Conservation (phyloP, 1,140 invertebrate genomes). For the Vanessa tameamea region DNA sequence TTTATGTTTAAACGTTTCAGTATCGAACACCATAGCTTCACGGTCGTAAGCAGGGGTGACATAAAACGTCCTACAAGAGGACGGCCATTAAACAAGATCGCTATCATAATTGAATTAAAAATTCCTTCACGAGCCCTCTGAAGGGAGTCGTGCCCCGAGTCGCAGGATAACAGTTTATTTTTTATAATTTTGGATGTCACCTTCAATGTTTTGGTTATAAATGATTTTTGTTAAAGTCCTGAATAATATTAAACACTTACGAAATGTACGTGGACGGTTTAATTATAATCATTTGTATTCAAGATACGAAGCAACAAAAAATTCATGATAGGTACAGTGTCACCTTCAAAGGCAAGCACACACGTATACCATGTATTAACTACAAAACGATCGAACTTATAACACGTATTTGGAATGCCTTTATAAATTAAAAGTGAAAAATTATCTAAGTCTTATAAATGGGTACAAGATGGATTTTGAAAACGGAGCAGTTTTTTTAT, state of each 20-base stretch:
- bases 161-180: conserved; percentile 25
- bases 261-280: neutral
- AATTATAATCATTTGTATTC: too few relatives aligned
- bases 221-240: neutral
- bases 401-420: too few relatives aligned
- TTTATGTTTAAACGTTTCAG: neutral
- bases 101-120: conserved; percentile 80
- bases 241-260: neutral
- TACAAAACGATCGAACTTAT: too few relatives aligned
- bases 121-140: conserved; percentile 68
- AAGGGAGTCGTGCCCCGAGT: conserved; percentile 31
- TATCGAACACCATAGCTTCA: conserved; percentile 1
- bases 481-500: too few relatives aligned
- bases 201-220: conserved; percentile 1
- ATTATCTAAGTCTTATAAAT: too few relatives aligned
- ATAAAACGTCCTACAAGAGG: conserved; percentile 57
- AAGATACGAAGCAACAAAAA: too few relatives aligned
- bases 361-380: too few relatives aligned
- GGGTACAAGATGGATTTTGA: too few relatives aligned
- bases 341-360: too few relatives aligned
- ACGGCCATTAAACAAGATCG: conserved; percentile 76
- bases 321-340: too few relatives aligned
- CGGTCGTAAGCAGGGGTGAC: conserved; percentile 1
- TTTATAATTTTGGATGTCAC: conserved; percentile 23
- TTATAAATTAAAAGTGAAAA: too few relatives aligned